Conservation (phyloP, 2,113 vertebrate genomes). For the Myiagra hebetior region DNA sequence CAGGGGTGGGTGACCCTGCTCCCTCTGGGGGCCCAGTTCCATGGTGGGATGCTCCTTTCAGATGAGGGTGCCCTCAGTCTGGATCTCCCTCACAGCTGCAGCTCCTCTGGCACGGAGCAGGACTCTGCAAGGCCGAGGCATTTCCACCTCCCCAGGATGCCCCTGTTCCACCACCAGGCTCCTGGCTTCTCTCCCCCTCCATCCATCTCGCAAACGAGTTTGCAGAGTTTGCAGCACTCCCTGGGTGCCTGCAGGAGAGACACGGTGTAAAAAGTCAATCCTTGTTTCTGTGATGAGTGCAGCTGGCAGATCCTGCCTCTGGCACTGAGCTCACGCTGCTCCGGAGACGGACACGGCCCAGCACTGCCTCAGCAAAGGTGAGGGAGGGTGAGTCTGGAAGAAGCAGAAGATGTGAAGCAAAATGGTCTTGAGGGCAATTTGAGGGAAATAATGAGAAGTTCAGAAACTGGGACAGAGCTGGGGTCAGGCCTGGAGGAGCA, state of each 20-base stretch:
- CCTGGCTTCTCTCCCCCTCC: not conserved
- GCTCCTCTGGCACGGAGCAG: not conserved
- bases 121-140: not conserved
- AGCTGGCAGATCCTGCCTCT: not conserved
- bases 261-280: not conserved
- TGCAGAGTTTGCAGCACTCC: not conserved
- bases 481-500: not conserved
- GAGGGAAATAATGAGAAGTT: not conserved
- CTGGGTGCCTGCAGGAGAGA: not conserved
- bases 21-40: not conserved
- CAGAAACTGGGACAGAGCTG: not conserved
- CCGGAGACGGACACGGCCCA: rapidly evolving
- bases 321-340: not conserved
- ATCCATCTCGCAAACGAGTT: not conserved
- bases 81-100: not conserved
- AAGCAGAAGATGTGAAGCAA: not conserved
- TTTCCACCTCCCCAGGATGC: not conserved
- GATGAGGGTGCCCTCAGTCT: not conserved
- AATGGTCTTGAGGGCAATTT: not conserved
- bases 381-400: not conserved
- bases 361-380: not conserved
- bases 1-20: rapidly evolving
- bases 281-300: not conserved
- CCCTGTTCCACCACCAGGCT: not conserved
- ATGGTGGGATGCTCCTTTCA: not conserved